Evolutionary conservation across 1,140 invertebrate species (phyloP), one percentile per base, ranked within the genome.

Genomic region (Drosophila nigromelanica): DNA sequence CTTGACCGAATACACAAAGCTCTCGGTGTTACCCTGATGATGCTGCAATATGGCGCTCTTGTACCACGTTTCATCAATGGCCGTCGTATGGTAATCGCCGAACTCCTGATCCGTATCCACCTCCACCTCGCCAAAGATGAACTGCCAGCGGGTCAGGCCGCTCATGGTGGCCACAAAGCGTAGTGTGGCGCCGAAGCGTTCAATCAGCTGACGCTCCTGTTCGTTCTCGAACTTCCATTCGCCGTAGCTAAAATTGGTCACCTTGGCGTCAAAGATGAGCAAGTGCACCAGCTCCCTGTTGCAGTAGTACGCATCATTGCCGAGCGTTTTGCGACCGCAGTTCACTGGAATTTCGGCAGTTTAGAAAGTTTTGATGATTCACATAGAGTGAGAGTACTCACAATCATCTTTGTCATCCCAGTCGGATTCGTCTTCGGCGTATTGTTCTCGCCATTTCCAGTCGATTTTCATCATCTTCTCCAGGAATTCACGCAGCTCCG

Each of bases 41-140:
- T 97, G 96, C 78, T 97, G 96, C 40, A 98, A 94, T 4, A 98
- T 96, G 3, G 98, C 97, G 50, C 96, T 95, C 90, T 96, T 96
- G 89, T 99, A 99, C 96, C 97, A 99, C 0, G 96, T 95, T 90
- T 98, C 97, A 89, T 98, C 96, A 15, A 98, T 96, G 0, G 97
- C 95, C 56, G 94, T 94, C 12, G 94, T 95, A 90, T 98, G 95
- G 21, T 94, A 92, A 75, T 97, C 95, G 18, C 96, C 96, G 90
- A 98, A 98, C 64, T 95, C 95, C 10, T 95, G 96, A 83, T 90
- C 91, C 42, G 83, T 80, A 0, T 89, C 82, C 11, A 92, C 90
- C 50, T 92, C 91, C 50, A 90, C 92, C 18, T 94, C 92, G 24
- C 94, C 94, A 70, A 93, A 93, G 5, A 95, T 94, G 73, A 95